Base-by-base conservation (phyloP, 2,888 invertebrate genomes). In the Heteropelma amictum region DNA sequence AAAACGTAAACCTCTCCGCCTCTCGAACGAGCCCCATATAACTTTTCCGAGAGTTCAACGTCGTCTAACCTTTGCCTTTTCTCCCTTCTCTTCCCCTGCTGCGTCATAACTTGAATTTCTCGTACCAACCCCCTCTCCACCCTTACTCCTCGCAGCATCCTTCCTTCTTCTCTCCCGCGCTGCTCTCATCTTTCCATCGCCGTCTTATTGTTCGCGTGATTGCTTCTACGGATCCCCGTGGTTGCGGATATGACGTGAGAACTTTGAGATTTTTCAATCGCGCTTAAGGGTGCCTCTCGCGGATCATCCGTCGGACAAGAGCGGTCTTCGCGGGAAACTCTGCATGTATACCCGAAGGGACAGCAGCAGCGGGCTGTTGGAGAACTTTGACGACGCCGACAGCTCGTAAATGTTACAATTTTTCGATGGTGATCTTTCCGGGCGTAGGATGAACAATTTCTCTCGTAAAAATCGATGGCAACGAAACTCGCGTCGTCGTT, bases 51-150 rank as follows among this genome's bases (percentile, higher is more conserved):
- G 72, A 60, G 67, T 78, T 78, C 72, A 53, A 56, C 64, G 42
- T 53, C 74, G 61, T 61, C 64, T 60, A 76, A 75, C 78, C 72
- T 76, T 77, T n/a, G n/a, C n/a, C n/a, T n/a, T n/a, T n/a, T n/a
- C n/a, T n/a, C n/a, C n/a, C n/a, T 65, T 51, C 71, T 38, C 38
- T 28, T 21, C 12, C 30, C 42, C 7, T 47, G 47, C 63, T 65
- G 40, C 53, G n/a, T n/a, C 42, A 64, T 53, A 68, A 67, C 64
- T 61, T 65, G 26, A 17, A 72, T 63, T 12, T 33, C 17, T 8
- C 38, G 8, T 28, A 4, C 17, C 63, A 63, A 12, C 14, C n/a
- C 19, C 26, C n/a, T 19, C 14, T 45, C 30, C 21, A 10, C 60
- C 53, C 26, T 33, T 51, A 45, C 40, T 69, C 53, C 47, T 61